A percentile compares a stretch with the other conserved stretches of the same genome.
Conservation (phyloP, 2,797 vertebrate species). For the Hephaestus fuliginosus region DNA sequence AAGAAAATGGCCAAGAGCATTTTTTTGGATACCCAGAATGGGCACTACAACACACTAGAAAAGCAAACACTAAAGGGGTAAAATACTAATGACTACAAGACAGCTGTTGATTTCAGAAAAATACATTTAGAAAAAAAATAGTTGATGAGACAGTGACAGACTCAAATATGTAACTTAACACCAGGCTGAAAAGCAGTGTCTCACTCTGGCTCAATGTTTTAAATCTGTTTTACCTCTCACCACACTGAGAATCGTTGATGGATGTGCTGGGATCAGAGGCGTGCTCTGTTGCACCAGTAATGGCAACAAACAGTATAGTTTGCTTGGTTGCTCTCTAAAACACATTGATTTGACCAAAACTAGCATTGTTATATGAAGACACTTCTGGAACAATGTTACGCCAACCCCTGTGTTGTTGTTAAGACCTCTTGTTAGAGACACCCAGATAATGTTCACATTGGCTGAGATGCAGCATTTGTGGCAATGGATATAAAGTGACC, state of each 20-base stretch:
- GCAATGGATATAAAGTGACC: neutral
- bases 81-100: neutral
- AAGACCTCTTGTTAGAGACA: neutral
- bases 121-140: neutral
- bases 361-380: neutral
- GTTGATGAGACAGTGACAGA: neutral
- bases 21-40: too few relatives aligned
- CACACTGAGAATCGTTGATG: neutral
- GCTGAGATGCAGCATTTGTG: neutral
- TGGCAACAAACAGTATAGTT: too few relatives aligned
- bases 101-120: neutral
- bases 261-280: too few relatives aligned
- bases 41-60: too few relatives aligned
- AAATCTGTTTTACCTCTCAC: constrained; percentile 6
- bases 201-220: neutral
- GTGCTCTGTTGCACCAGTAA: too few relatives aligned
- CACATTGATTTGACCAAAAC: neutral
- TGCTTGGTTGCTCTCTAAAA: too few relatives aligned
- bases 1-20: too few relatives aligned
- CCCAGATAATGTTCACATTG: neutral
- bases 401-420: neutral
- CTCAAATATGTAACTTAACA: neutral
- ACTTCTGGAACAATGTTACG: neutral
- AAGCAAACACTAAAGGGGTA: too few relatives aligned
- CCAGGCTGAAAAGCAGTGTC: neutral